A percentile compares a stretch with the other conserved stretches of the same genome.
Conservation (phyloP, 2,113 vertebrate species). For the Dolichotis patagonum region DNA sequence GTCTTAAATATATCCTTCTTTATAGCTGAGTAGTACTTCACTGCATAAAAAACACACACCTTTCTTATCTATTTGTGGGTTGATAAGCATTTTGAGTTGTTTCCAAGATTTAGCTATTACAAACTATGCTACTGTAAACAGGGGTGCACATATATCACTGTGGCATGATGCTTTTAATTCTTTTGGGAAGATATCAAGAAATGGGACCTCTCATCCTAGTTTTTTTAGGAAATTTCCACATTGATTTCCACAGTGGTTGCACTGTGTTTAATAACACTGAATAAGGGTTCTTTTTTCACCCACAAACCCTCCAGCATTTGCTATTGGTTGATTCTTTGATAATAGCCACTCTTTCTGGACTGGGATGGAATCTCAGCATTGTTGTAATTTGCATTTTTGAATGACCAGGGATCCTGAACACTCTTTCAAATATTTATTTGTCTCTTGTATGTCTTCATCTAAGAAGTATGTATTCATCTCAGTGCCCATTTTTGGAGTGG, state of each 20-base stretch:
- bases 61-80: background rate
- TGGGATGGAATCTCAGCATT: background rate
- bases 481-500: background rate
- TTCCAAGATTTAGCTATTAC: background rate
- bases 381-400: background rate
- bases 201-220: background rate
- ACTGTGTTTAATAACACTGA: background rate
- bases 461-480: background rate
- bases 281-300: background rate
- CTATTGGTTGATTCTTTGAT: background rate
- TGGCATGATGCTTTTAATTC: background rate
- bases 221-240: background rate
- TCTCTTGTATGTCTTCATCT: background rate
- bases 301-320: background rate
- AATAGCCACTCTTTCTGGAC: background rate
- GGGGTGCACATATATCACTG: background rate
- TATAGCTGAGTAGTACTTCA: background rate
- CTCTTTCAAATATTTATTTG: background rate
- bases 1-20: background rate
- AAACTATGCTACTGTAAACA: background rate
- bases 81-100: background rate
- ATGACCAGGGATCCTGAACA: background rate
- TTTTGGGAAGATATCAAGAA: background rate
- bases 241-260: background rate
- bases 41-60: background rate